These are phyloP conservation scores for Megalops cyprinoides DNA, from an alignment of 2,797 vertebrate genomes.

Conservation along the genomic window DNA sequence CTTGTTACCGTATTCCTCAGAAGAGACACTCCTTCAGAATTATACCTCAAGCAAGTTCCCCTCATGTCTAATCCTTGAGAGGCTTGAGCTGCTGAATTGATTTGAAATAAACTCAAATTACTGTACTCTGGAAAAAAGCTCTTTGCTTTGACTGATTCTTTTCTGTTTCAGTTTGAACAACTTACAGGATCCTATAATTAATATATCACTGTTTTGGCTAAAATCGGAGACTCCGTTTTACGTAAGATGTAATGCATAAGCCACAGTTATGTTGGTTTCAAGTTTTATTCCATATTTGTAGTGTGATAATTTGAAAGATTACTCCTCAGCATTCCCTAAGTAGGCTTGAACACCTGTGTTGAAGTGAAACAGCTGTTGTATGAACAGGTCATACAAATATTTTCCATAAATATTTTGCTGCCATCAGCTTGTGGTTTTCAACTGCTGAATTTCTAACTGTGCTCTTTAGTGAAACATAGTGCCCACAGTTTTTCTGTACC, in stretches of 20 bases:
- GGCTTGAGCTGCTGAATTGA: constrained; percentile 59
- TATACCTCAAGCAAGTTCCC: constrained; percentile 69
- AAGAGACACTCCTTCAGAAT: constrained; percentile 60
- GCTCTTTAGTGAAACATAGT: not conserved
- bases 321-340: not conserved
- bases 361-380: not conserved
- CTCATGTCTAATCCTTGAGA: constrained; percentile 69
- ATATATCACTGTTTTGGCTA: too few relatives aligned
- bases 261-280: too few relatives aligned
- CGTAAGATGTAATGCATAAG: too few relatives aligned
- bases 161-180: not conserved
- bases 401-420: constrained; percentile 12
- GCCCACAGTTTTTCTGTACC: too few relatives aligned
- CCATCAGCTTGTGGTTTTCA: constrained; percentile 10
- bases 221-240: too few relatives aligned
- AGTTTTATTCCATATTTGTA: too few relatives aligned
- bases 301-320: not conserved
- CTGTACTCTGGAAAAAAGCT: not conserved
- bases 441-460: constrained; percentile 1
- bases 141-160: not conserved
- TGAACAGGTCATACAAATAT: too few relatives aligned
- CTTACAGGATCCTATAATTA: not conserved
- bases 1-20: constrained; percentile 70
- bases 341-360: constrained; percentile 17
- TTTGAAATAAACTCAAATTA: constrained; percentile 50